Evolutionary conservation across 1,140 invertebrate species (phyloP).

Genomic region (Helicoverpa zea): DNA sequence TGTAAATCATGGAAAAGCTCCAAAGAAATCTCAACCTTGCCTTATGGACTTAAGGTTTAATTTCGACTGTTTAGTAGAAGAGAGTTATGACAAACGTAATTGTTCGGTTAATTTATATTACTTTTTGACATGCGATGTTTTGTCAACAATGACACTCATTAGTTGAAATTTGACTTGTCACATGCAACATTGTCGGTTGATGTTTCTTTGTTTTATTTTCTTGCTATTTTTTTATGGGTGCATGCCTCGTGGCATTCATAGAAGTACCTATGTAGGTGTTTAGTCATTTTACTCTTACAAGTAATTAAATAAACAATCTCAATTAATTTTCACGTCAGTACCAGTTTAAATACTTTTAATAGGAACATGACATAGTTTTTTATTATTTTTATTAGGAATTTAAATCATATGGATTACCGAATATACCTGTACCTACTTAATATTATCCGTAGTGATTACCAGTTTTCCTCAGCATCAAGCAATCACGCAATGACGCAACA

Average conservation of each 20-base stretch:
- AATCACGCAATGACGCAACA: too few relatives aligned
- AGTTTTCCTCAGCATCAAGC: too few relatives aligned
- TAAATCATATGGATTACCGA: too few relatives aligned
- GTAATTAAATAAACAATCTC: too few relatives aligned
- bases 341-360: neutral
- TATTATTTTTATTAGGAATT: too few relatives aligned
- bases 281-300: too few relatives aligned
- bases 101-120: slow-evolving; percentile 56
- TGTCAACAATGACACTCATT: slow-evolving; percentile 61
- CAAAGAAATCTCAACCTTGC: neutral
- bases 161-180: slow-evolving; percentile 60
- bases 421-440: too few relatives aligned
- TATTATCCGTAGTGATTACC: too few relatives aligned
- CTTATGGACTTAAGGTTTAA: neutral
- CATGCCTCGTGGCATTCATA: neutral
- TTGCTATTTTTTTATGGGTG: neutral
- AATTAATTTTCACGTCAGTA: too few relatives aligned
- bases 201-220: slow-evolving; percentile 39
- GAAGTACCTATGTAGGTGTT: neutral
- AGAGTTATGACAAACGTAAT: neutral
- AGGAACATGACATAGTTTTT: neutral
- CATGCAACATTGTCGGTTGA: slow-evolving; percentile 43
- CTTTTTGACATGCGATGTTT: slow-evolving; percentile 66
- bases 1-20: neutral
- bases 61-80: neutral